A percentile compares a stretch with the other conserved stretches of the same genome.
phyloP scores from a whole-genome alignment of 2,113 vertebrate genomes.

The Cettia cetti region DNA sequence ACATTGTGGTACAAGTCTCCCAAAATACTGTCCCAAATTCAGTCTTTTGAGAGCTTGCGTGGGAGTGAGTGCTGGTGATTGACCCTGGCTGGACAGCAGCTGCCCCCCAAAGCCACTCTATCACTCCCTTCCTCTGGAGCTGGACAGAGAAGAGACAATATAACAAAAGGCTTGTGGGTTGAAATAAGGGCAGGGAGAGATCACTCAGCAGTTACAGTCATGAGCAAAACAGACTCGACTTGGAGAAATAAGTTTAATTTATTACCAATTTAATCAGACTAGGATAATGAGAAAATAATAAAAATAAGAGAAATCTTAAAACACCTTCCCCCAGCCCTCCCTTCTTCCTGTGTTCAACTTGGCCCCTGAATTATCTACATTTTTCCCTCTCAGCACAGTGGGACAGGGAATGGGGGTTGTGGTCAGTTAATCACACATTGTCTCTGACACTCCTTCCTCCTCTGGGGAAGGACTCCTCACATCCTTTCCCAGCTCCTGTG shows the following conservation, averaged over 20 bases:
- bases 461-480: background rate
- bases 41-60: background rate
- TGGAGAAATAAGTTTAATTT: background rate
- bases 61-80: background rate
- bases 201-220: background rate
- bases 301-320: background rate
- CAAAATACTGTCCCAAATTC: background rate
- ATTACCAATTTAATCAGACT: background rate
- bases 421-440: background rate
- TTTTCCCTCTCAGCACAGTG: background rate
- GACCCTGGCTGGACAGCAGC: background rate
- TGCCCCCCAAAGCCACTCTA: background rate
- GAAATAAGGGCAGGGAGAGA: background rate
- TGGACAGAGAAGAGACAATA: background rate
- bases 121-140: background rate
- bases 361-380: background rate
- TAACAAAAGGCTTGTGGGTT: background rate
- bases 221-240: background rate
- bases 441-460: background rate
- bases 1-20: background rate
- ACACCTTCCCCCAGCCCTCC: background rate
- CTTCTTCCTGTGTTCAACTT: background rate
- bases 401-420: background rate
- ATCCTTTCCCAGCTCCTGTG: background rate
- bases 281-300: background rate